Evolutionary conservation across 2,113 vertebrate genomes (phyloP).

Genomic region (Atractosteus spatula): DNA sequence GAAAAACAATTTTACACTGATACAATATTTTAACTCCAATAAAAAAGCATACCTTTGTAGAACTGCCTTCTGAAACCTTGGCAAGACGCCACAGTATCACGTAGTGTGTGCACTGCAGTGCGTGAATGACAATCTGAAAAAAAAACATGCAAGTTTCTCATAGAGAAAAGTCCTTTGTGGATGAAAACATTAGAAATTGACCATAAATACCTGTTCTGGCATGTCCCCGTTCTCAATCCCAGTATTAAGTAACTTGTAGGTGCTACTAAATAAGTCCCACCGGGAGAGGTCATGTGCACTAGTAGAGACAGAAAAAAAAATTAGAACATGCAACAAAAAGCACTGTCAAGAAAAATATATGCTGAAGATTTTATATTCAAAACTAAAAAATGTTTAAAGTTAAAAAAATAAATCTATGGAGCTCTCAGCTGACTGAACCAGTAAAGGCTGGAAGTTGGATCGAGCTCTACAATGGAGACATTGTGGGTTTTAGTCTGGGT

Average conservation of each 20-base stretch:
- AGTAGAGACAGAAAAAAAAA: constrained; percentile 34
- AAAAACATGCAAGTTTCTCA: constrained; percentile 26
- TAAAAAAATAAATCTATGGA: too few species aligned
- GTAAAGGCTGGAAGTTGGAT: too few species aligned
- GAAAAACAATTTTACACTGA: too few species aligned
- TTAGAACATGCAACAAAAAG: not conserved
- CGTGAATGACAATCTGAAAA: constrained; percentile 93
- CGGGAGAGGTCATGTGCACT: constrained; percentile 96
- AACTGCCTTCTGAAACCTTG: constrained; percentile 90
- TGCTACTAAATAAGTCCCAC: constrained; percentile 97
- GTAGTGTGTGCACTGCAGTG: constrained; percentile 97
- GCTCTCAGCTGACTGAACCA: too few species aligned
- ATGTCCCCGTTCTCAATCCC: constrained; percentile 98
- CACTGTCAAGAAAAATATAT: not conserved
- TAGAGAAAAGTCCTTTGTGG: not conserved
- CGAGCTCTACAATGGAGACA: too few species aligned
- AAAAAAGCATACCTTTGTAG: constrained; percentile 77
- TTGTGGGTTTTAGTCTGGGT: too few species aligned
- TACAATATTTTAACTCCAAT: too few species aligned
- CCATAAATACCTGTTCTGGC: constrained; percentile 89
- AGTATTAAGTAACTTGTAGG: constrained; percentile 94
- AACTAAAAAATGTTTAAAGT: too few species aligned
- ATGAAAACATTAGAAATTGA: not conserved
- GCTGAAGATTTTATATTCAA: too few species aligned
- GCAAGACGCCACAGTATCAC: constrained; percentile 96